Conservation (phyloP, 2,888 invertebrate genomes). For the Pandemis heparana region DNA sequence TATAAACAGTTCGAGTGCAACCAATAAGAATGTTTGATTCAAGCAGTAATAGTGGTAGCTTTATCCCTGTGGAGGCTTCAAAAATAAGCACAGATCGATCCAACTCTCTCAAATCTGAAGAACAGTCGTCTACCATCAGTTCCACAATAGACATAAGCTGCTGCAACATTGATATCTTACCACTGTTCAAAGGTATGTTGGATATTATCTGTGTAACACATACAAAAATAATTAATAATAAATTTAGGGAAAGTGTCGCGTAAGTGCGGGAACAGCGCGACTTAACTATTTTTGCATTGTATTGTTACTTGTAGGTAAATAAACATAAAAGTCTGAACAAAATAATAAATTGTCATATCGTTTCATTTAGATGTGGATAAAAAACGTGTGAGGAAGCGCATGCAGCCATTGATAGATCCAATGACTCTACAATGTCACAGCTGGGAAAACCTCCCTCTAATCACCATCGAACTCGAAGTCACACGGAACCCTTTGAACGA, state of each 20-base stretch:
- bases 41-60: too few species aligned
- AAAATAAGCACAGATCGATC: constrained; percentile 28
- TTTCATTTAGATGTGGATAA: constrained; percentile 60
- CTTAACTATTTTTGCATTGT: too few species aligned
- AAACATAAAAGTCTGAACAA: too few species aligned
- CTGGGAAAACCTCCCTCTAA: constrained; percentile 74
- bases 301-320: too few species aligned
- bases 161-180: constrained; percentile 73
- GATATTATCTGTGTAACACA: too few species aligned
- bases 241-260: too few species aligned
- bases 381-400: constrained; percentile 62
- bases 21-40: constrained; percentile 51
- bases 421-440: constrained; percentile 61
- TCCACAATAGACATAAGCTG: constrained; percentile 52
- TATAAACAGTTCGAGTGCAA: constrained; percentile 59
- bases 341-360: not conserved
- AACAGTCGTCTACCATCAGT: not conserved
- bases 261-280: too few species aligned
- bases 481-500: constrained; percentile 56
- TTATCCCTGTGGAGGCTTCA: not conserved
- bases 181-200: constrained; percentile 59
- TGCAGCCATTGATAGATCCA: constrained; percentile 65
- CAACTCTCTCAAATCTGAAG: not conserved
- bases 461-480: constrained; percentile 62
- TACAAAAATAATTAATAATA: too few species aligned